These are phyloP conservation scores for Xestia xanthographa DNA, from an alignment of 2,888 invertebrate genomes.

Conservation along the genomic window DNA sequence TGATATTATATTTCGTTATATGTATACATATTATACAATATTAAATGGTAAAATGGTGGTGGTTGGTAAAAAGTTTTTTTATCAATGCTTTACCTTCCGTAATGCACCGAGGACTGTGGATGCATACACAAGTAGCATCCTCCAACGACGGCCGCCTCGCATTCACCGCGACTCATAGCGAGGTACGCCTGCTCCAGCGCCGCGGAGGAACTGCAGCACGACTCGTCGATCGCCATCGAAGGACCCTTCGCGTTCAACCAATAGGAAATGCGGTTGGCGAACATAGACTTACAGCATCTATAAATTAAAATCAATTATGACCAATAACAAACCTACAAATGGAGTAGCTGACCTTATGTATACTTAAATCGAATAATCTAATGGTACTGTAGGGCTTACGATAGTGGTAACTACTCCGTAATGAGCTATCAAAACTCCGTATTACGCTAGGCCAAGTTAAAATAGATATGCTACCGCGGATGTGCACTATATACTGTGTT, in stretches of 20 bases:
- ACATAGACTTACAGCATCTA: conserved; percentile 83
- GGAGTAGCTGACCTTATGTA: not conserved
- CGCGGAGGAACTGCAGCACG: conserved; percentile 78
- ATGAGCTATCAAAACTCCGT: not conserved
- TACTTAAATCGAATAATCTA: not conserved
- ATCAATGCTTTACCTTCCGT: conserved; percentile 73
- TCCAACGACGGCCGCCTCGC: conserved; percentile 91
- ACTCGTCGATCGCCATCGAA: conserved; percentile 78
- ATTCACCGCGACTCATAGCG: conserved; percentile 77
- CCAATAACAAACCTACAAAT: not conserved
- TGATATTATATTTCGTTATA: not conserved
- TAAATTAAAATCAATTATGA: not conserved
- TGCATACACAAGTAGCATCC: conserved; percentile 91
- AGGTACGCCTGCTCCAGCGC: conserved; percentile 79
- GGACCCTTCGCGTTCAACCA: conserved; percentile 84
- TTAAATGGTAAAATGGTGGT: too few species aligned
- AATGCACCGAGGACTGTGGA: conserved; percentile 84
- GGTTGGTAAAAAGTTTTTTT: too few species aligned
- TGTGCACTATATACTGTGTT: not conserved
- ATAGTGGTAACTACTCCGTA: not conserved
- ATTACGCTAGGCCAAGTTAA: not conserved
- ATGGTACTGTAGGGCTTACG: not conserved
- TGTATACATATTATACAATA: too few species aligned
- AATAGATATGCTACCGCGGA: not conserved
- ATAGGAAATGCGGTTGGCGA: conserved; percentile 84